Base-by-base conservation (phyloP, 2,888 invertebrate genomes). In the Oscheius sp. region DNA sequence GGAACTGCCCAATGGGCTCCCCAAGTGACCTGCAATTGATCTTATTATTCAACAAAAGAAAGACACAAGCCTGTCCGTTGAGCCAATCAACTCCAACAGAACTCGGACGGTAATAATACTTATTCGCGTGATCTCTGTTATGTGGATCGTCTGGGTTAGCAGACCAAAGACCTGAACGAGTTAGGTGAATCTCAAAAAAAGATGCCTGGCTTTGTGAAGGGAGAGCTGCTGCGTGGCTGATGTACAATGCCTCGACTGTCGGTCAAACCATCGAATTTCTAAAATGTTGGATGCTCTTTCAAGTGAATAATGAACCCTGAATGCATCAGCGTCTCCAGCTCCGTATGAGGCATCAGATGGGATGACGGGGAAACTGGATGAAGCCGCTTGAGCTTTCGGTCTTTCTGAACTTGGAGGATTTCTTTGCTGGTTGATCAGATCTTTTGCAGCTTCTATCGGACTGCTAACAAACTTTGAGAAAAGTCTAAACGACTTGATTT, bases 61-160 rank as follows among this genome's bases (percentile, higher is more conserved):
- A 17, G 17, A 8, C 10, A 10, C 2, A 15, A 29, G 74, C 76
- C 67, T 82, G 82, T 57, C 82, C 82, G 67, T 78, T 81, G 8
- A 82, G 70, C 82, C 82, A 82, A 69, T 82, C 82, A 8, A 73
- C 82, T 1, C 55, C 67, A 5, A 82, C 79, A 0, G 82, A 82
- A 3, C 72, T 61, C 4, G 81, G 81, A n/a, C 69, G 72, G 61
- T 82, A 82, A 42, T 71, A 82, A 58, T 73, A 82, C 65, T 82
- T 82, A 70, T 82, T 82, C 8, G 82, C 80, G 57, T 77, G 82
- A 61, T 82, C 82, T 46, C 82, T 39, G 42, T 77, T 82, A 73
- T 82, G 82, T n/a, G 82, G 82, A 61, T 82, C 76, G 57, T 78
- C 82, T 6, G 82, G 82, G 50, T 82, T 82, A 12, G 82, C 74